A percentile compares a stretch with the other conserved stretches of the same genome.
Evolutionary conservation across 92 coral and sea anemone species (phyloP).

Genomic region (Phenganax marumi): DNA sequence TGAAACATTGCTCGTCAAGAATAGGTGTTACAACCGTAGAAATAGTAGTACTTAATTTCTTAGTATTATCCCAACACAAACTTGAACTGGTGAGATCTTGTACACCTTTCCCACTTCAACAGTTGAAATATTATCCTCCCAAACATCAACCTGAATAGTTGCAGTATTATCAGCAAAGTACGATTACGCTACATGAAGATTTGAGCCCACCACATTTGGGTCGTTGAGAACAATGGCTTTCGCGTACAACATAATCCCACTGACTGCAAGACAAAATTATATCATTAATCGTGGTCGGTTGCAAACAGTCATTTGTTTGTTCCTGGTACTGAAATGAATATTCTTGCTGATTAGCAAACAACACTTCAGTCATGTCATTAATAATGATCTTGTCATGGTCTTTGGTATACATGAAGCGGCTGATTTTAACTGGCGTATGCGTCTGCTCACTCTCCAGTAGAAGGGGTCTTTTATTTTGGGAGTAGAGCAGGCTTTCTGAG

Average conservation of each 20-base stretch:
- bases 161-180: constrained; percentile 37
- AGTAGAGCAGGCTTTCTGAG: constrained; percentile 55
- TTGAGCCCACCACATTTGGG: constrained; percentile 32
- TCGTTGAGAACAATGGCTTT: constrained; percentile 8
- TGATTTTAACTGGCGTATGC: constrained; percentile 51
- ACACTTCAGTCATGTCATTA: constrained; percentile 57
- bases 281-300: constrained; percentile 34
- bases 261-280: constrained; percentile 10
- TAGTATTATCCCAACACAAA: constrained; percentile 26
- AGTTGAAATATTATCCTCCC: constrained; percentile 28
- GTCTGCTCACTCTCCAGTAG: constrained; percentile 41
- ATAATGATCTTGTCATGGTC: constrained; percentile 46
- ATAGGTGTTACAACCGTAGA: constrained; percentile 38
- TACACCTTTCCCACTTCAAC: constrained; percentile 20
- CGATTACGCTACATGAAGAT: constrained; percentile 25
- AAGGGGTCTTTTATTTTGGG: constrained; percentile 47
- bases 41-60: constrained; percentile 40
- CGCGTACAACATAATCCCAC: too few relatives aligned
- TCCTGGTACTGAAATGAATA: constrained; percentile 52
- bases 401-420: constrained; percentile 42
- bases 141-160: constrained; percentile 32
- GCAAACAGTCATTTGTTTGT: background rate
- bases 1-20: constrained; percentile 26
- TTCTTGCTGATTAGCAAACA: constrained; percentile 42
- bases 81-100: constrained; percentile 31